Conservation (phyloP, 2,888 invertebrate genomes). For the Boloria euphrosyne region DNA sequence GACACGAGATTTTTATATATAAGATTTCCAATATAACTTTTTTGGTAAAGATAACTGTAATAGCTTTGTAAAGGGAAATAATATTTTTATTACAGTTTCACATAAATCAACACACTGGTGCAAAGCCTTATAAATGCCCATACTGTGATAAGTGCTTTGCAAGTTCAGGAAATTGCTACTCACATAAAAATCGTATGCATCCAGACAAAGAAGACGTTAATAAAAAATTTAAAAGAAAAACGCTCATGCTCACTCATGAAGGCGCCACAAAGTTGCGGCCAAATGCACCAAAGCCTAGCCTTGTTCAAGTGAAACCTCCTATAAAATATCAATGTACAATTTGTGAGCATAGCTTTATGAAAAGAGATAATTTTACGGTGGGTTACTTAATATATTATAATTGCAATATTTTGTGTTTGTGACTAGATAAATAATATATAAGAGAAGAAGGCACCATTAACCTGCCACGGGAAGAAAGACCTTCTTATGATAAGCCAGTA, state of each 20-base stretch:
- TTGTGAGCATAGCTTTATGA: slow-evolving; percentile 65
- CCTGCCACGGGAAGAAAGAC: too few relatives aligned
- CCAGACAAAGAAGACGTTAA: slow-evolving; percentile 72
- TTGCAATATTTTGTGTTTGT: background rate
- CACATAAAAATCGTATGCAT: slow-evolving; percentile 88
- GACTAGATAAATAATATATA: too few relatives aligned
- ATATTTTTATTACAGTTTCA: slow-evolving; percentile 81
- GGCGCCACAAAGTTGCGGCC: slow-evolving; percentile 1
- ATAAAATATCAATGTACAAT: slow-evolving; percentile 61
- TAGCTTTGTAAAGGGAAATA: too few relatives aligned
- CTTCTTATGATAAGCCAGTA: too few relatives aligned
- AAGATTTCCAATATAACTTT: too few relatives aligned
- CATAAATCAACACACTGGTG: slow-evolving; percentile 89
- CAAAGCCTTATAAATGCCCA: slow-evolving; percentile 87
- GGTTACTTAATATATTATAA: slow-evolving; percentile 42
- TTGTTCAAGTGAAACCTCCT: slow-evolving; percentile 48
- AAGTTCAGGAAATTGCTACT: slow-evolving; percentile 88
- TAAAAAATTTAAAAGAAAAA: slow-evolving; percentile 36
- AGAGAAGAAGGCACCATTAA: too few relatives aligned
- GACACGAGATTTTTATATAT: too few relatives aligned
- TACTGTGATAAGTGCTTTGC: slow-evolving; percentile 88
- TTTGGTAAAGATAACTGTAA: too few relatives aligned
- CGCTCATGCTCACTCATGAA: background rate
- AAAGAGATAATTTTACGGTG: slow-evolving; percentile 66
- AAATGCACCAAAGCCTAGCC: slow-evolving; percentile 10